These are phyloP conservation scores for Micronisus gabar DNA, from an alignment of 2,113 vertebrate genomes.

Conservation along the genomic window DNA sequence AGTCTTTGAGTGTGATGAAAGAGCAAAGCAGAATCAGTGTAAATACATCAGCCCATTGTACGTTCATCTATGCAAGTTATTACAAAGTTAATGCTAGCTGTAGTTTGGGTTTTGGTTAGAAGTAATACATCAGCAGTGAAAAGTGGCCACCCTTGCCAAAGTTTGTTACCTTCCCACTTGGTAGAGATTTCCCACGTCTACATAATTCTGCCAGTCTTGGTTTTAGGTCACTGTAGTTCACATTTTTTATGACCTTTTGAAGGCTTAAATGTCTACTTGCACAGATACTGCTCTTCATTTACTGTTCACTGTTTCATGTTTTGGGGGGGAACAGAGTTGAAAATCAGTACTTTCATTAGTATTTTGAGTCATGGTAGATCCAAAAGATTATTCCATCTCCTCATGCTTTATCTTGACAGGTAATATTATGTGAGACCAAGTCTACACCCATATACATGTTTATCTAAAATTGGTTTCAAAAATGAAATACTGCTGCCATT, in stretches of 20 bases:
- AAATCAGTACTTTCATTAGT: neutral
- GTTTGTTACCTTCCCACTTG: neutral
- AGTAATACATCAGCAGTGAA: neutral
- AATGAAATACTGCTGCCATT: neutral
- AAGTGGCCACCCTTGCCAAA: neutral
- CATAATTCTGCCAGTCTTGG: neutral
- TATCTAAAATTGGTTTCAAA: slow-evolving; percentile 28
- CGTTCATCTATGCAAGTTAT: neutral
- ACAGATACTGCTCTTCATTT: neutral
- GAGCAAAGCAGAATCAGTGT: neutral
- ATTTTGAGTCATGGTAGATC: neutral
- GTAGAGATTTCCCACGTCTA: neutral
- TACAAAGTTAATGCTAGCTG: neutral
- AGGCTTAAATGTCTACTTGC: neutral
- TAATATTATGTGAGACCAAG: neutral
- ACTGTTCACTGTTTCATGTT: neutral
- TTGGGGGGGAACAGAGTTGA: neutral
- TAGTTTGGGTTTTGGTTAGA: neutral
- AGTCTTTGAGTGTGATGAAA: neutral
- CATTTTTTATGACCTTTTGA: neutral
- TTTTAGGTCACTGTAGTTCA: neutral
- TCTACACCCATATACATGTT: neutral
- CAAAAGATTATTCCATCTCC: neutral
- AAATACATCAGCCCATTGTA: neutral
- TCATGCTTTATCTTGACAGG: neutral